Percentiles rank a stretch among this genome's conserved stretches.
Conservation (phyloP, 1,140 invertebrate species). For the Ips typographus region DNA sequence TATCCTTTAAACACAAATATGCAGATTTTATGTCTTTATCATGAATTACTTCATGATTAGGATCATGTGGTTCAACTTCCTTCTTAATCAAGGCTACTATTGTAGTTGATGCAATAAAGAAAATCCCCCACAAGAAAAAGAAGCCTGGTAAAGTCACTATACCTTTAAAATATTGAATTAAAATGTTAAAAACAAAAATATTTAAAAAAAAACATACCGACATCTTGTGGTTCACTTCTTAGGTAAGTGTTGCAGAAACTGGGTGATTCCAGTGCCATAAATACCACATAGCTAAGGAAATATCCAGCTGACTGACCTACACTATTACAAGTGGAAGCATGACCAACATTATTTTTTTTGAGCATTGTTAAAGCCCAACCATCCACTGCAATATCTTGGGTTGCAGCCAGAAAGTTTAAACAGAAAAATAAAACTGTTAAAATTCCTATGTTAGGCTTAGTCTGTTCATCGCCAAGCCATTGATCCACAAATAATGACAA, state of each 20-base stretch:
- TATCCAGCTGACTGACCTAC: slow-evolving; percentile 98
- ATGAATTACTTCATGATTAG: slow-evolving; percentile 51
- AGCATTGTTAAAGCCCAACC: slow-evolving; percentile 99
- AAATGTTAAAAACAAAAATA: neutral
- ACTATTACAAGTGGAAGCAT: slow-evolving; percentile 98
- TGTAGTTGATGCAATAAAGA: slow-evolving; percentile 90
- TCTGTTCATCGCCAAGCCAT: slow-evolving; percentile 69
- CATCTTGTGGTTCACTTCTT: slow-evolving; percentile 66
- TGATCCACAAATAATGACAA: slow-evolving; percentile 73
- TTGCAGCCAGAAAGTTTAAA: slow-evolving; percentile 95
- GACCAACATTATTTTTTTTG: slow-evolving; percentile 94
- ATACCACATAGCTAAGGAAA: slow-evolving; percentile 96
- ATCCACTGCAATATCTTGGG: slow-evolving; percentile 99
- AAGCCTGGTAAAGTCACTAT: slow-evolving; percentile 90
- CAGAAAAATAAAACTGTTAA: slow-evolving; percentile 88
- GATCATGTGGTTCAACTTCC: slow-evolving; percentile 63
- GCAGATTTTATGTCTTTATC: slow-evolving; percentile 63
- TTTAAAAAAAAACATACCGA: slow-evolving; percentile 52
- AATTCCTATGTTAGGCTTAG: slow-evolving; percentile 74
- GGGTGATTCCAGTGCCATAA: slow-evolving; percentile 95
- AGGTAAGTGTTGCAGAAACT: slow-evolving; percentile 96
- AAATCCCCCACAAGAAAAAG: slow-evolving; percentile 92
- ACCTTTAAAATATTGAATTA: slow-evolving; percentile 49
- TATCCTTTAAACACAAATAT: slow-evolving; percentile 81
- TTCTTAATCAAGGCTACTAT: slow-evolving; percentile 87